Conservation (phyloP, 2,113 vertebrate genomes). For the Lamprologus callipterus region DNA sequence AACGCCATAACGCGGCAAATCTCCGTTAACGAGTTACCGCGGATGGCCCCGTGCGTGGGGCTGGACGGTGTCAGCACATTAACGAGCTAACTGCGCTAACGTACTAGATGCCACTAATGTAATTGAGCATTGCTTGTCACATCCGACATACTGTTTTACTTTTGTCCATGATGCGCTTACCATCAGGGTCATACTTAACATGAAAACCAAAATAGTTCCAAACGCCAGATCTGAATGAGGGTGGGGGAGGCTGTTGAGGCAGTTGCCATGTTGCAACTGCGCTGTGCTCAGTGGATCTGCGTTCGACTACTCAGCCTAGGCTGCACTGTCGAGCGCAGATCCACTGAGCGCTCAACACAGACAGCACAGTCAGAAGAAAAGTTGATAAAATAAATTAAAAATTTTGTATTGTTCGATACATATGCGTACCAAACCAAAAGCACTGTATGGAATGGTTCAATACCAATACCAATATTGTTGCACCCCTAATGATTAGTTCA, state of each 20-base stretch:
- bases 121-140: background rate
- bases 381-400: background rate
- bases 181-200: background rate
- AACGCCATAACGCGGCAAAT: too few relatives aligned
- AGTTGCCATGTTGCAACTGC: too few relatives aligned
- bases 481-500: background rate
- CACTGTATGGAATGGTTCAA: background rate
- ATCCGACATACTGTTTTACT: background rate
- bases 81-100: too few relatives aligned
- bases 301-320: background rate
- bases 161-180: background rate
- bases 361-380: background rate
- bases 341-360: background rate
- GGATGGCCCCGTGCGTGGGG: accelerated
- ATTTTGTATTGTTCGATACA: too few relatives aligned
- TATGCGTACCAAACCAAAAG: background rate
- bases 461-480: background rate
- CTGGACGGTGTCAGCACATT: accelerated
- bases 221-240: too few relatives aligned
- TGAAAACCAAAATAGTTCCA: background rate
- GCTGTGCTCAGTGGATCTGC: too few relatives aligned
- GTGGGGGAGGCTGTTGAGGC: too few relatives aligned
- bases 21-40: too few relatives aligned
- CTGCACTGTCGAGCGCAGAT: background rate
- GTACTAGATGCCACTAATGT: background rate